Evolutionary conservation across 2,888 invertebrate species (phyloP), one percentile per base, ranked within the genome.

Genomic region (Epiblema foenella): DNA sequence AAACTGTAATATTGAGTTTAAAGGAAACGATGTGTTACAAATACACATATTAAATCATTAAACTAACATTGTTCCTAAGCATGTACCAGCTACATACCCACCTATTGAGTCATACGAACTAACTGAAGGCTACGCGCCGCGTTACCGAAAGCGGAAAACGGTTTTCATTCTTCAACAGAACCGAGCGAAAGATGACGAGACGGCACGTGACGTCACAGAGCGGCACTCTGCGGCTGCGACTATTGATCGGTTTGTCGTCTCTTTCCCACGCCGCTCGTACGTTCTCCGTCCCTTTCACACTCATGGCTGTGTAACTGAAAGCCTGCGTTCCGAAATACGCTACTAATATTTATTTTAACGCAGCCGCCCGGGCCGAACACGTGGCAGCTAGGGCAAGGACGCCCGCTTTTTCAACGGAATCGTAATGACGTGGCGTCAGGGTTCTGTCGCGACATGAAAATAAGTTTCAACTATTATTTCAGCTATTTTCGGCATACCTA

Each of bases 311-410:
- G 83, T 84, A 84, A 85, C 85, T 86, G 83, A 86, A 90, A 87
- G 88, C 86, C 86, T 87, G 88, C 89, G 90, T 90, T 90, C 89
- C 80, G 83, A 88, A 90, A 90, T 90, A 92, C 91, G 92, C 88
- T 91, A 91, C 91, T 92, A 91, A 92, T 93, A 93, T 93, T 93
- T 93, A 93, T 93, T 93, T 93, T 91, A 93, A 92, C 91, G 87
- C 90, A 89, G 83, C 85, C 86, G 85, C 85, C 87, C 84, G 86
- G 85, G 83, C 81, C 74, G 85, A 87, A 82, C 93, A 93, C 93
- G 93, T 91, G 92, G 89, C 83, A 81, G 75, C 77, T 83, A 81
- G 75, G 77, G 76, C 69, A 77, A 76, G 72, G 75, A 79, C 74
- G 80, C 74, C 77, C 78, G 51, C 54, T 71, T 67, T 69, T 69